Conservation (phyloP, 2,888 invertebrate genomes). For the Entomobrya multifasciata region DNA sequence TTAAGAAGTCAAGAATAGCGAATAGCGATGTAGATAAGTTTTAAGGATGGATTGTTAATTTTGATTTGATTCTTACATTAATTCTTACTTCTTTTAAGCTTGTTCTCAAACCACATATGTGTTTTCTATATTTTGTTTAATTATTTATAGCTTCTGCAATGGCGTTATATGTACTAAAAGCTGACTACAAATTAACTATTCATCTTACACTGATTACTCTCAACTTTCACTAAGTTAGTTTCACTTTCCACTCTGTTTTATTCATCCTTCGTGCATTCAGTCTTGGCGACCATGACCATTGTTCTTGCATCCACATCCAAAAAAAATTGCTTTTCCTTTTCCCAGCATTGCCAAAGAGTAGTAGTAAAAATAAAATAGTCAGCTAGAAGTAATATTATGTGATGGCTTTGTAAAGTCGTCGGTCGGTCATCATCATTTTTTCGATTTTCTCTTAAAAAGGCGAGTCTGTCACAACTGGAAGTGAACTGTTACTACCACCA, state of each 20-base stretch:
- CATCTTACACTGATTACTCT: background rate
- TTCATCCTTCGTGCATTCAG: too few relatives aligned
- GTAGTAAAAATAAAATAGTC: slow-evolving; percentile 17
- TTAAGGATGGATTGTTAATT: slow-evolving; percentile 30
- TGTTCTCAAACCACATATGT: background rate
- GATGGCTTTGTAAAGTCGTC: too few relatives aligned
- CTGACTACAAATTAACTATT: background rate
- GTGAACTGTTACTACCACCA: slow-evolving; percentile 67
- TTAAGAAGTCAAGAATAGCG: slow-evolving; percentile 13
- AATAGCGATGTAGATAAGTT: slow-evolving; percentile 2
- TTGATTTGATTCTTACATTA: slow-evolving; percentile 13
- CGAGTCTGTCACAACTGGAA: slow-evolving; percentile 57
- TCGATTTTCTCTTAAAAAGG: slow-evolving; percentile 54
- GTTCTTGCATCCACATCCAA: background rate
- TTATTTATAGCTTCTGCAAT: background rate
- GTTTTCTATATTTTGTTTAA: too few relatives aligned
- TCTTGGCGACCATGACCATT: too few relatives aligned
- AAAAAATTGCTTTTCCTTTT: background rate
- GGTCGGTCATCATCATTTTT: background rate
- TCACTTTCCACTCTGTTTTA: too few relatives aligned
- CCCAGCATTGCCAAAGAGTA: background rate
- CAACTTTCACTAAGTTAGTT: background rate
- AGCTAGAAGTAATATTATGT: background rate
- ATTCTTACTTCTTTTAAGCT: background rate
- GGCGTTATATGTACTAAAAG: background rate